Evolutionary conservation across 2,888 invertebrate species (phyloP).

Genomic region (Conistra vaccinii): DNA sequence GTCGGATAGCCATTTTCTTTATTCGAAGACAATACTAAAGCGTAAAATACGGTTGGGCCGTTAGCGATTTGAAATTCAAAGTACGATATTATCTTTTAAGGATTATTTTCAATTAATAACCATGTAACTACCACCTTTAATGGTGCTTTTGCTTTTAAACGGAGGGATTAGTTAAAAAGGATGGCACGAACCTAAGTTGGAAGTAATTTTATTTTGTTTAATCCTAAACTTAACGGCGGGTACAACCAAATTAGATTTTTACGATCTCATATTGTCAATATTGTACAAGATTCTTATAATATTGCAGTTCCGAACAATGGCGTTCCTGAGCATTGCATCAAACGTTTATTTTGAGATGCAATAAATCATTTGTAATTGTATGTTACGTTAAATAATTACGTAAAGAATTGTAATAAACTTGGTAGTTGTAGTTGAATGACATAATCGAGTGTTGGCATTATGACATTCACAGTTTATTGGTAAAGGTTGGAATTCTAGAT

Average conservation of each 20-base stretch:
- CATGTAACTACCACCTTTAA: conserved; percentile 18
- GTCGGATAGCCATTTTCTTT: conserved; percentile 60
- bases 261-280: conserved; percentile 48
- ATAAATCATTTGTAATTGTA: conserved; percentile 61
- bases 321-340: conserved; percentile 45
- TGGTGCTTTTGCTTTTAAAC: conserved; percentile 38
- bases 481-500: conserved; percentile 45
- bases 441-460: conserved; percentile 57
- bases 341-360: conserved; percentile 50
- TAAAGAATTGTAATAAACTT: conserved; percentile 55
- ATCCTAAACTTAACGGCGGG: conserved; percentile 38
- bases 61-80: conserved; percentile 65
- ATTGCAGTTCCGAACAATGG: conserved; percentile 39
- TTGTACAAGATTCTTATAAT: conserved; percentile 33
- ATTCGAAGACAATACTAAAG: conserved; percentile 58
- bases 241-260: conserved; percentile 39
- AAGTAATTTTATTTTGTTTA: conserved; percentile 51
- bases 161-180: conserved; percentile 47
- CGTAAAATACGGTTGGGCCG: conserved; percentile 47
- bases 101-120: conserved; percentile 62
- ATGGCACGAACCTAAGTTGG: conserved; percentile 22
- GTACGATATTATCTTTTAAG: conserved; percentile 48
- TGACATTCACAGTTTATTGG: conserved; percentile 45
- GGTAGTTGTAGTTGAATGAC: conserved; percentile 56
- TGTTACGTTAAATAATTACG: conserved; percentile 58